Percentiles rank a stretch among this genome's conserved stretches.
Conservation (phyloP, 2,888 invertebrate species). For the Ptilodon capucinus region DNA sequence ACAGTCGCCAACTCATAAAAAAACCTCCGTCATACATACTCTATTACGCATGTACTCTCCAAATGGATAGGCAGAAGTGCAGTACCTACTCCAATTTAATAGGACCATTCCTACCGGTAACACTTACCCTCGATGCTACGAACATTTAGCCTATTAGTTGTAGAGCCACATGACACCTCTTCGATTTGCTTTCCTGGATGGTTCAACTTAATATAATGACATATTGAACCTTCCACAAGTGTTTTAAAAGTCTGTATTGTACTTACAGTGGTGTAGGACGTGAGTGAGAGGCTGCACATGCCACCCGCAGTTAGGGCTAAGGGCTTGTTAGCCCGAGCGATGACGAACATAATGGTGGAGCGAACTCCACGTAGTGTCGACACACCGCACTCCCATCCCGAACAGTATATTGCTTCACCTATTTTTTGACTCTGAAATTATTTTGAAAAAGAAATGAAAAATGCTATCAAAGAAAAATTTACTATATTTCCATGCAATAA, state of each 20-base stretch:
- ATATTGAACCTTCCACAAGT: neutral
- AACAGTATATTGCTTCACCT: conserved; percentile 59
- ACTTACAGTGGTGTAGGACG: conserved; percentile 62
- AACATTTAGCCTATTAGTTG: too few relatives aligned
- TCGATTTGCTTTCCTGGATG: too few relatives aligned
- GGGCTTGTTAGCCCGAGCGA: conserved; percentile 59
- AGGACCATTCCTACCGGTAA: too few relatives aligned
- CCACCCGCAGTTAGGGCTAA: conserved; percentile 67
- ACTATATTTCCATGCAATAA: too few relatives aligned
- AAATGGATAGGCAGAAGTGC: too few relatives aligned
- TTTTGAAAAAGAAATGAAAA: neutral
- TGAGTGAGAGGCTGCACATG: conserved; percentile 66
- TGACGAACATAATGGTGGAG: conserved; percentile 53
- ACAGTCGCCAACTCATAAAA: too few relatives aligned
- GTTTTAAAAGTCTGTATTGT: neutral
- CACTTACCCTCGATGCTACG: too few relatives aligned
- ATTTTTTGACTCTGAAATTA: conserved; percentile 54
- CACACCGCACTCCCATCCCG: conserved; percentile 66
- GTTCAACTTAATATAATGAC: too few relatives aligned
- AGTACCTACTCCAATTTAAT: too few relatives aligned
- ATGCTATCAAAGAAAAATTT: neutral
- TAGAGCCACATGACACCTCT: too few relatives aligned
- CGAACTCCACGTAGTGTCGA: conserved; percentile 50
- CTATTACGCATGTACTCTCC: too few relatives aligned
- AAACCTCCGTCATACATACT: too few relatives aligned